A percentile compares a stretch with the other conserved stretches of the same genome.
phyloP scores from a whole-genome alignment of 2,888 invertebrate genomes.

The Philereme transversata region DNA sequence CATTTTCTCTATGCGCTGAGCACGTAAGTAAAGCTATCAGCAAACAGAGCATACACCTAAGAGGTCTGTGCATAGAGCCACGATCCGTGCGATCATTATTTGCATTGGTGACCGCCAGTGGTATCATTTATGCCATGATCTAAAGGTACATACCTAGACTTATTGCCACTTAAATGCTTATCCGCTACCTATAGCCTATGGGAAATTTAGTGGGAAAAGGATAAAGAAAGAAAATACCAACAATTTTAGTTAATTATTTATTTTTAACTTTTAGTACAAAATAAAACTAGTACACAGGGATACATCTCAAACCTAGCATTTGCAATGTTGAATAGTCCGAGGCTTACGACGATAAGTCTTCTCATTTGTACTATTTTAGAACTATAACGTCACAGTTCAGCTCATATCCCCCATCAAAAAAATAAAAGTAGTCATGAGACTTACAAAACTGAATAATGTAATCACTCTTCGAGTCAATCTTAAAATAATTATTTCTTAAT shows the following conservation, averaged over 20 bases:
- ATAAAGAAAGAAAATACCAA: slow-evolving; percentile 28
- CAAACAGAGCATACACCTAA: no score
- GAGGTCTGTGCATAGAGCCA: no score
- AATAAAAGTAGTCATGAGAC: slow-evolving; percentile 66
- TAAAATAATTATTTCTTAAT: slow-evolving; percentile 55
- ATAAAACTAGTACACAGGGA: slow-evolving; percentile 85
- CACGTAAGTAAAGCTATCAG: no score
- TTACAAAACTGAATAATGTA: slow-evolving; percentile 79
- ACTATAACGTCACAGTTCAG: slow-evolving; percentile 82
- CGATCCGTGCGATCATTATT: no score
- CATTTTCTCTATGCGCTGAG: no score
- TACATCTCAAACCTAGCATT: slow-evolving; percentile 85
- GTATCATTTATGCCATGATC: no score
- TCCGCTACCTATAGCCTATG: no score
- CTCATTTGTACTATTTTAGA: slow-evolving; percentile 85
- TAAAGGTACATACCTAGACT: no score
- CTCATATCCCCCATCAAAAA: slow-evolving; percentile 78
- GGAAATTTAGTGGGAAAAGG: background rate
- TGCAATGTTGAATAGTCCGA: slow-evolving; percentile 84
- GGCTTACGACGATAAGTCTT: slow-evolving; percentile 85
- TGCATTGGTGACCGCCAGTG: no score
- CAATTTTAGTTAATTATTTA: slow-evolving; percentile 78
- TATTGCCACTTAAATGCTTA: no score
- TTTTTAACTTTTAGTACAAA: slow-evolving; percentile 85
- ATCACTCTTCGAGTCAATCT: slow-evolving; percentile 77